Base-by-base conservation (phyloP, 2,888 invertebrate genomes). In the Nephrotoma appendiculata region DNA sequence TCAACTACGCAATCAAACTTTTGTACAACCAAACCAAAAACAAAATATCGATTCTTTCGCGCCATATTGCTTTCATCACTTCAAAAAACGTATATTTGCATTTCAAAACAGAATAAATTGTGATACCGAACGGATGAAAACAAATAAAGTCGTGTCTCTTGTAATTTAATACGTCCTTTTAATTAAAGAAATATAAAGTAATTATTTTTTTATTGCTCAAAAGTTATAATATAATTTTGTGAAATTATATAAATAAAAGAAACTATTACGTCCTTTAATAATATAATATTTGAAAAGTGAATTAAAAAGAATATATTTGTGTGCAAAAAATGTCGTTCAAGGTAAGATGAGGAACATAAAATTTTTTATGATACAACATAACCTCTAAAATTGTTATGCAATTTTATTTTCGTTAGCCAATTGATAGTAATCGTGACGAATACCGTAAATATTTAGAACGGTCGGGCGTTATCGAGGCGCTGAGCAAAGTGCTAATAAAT, bases 391-490 rank as follows among this genome's bases (percentile, higher is more conserved):
- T 41, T 41, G 41, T 86, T 85, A 42, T 43, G 43, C 44, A 44
- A 85, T 85, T 71, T 6, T 45, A 45, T 44, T 85, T 83, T 45
- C 88, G 88, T 1, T 87, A 91, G 91, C 92, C 91, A 41, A 92
- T 91, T 85, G 91, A 91, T 88, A 90, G 90, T 1, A 91, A 90
- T 87, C 91, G 91, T 12, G 91, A 91, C 88, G 91, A 92, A 88
- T 91, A 91, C 86, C 91, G 91, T 0, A 90, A 91, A 44, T 91
- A 92, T 87, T 89, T 91, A 86, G 91, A 91, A 86, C 89, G 90
- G n/a, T 89, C 89, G 7, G 91, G 91, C 85, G 91, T 91, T n/a
- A 89, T 91, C 31, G 91, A 92, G 87, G 89, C 90, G 0, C 88
- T 92, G 6, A 90, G 90, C 2, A 92, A 91, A 88, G 90, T 90